Percentiles rank a stretch among this genome's conserved stretches.
phyloP scores from a whole-genome alignment of 2,113 vertebrate species.

The Nesogale talazaci region DNA sequence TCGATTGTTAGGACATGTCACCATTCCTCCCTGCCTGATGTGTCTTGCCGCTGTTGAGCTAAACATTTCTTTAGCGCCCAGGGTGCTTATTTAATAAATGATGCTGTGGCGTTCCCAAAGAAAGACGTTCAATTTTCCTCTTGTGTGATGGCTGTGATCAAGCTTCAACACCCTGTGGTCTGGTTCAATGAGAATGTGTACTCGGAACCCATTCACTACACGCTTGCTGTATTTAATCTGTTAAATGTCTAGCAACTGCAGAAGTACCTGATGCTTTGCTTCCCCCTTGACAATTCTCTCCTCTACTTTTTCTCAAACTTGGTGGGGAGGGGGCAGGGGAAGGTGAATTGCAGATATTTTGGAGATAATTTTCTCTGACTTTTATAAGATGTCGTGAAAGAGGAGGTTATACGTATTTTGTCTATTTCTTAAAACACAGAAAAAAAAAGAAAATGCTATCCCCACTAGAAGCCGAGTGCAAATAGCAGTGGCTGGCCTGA shows the following conservation, averaged over 20 bases:
- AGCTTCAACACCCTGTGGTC: slow-evolving; percentile 34
- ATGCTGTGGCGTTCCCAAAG: slow-evolving; percentile 57
- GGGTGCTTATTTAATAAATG: slow-evolving; percentile 76
- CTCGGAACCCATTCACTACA: slow-evolving; percentile 9
- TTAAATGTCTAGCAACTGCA: slow-evolving; percentile 21
- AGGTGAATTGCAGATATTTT: slow-evolving; percentile 35
- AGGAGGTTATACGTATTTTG: slow-evolving; percentile 39
- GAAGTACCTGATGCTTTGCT: slow-evolving; percentile 18
- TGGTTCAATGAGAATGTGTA: slow-evolving; percentile 49
- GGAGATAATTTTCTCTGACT: slow-evolving; percentile 47
- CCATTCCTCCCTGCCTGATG: slow-evolving; percentile 33
- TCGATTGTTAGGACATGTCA: slow-evolving; percentile 16
- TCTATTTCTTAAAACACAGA: not conserved
- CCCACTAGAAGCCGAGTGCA: not conserved
- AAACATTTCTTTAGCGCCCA: slow-evolving; percentile 61
- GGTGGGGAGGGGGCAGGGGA: not conserved
- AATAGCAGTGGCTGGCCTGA: slow-evolving; percentile 11
- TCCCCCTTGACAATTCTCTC: slow-evolving; percentile 27
- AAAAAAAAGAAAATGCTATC: not conserved
- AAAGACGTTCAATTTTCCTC: slow-evolving; percentile 71
- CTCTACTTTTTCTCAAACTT: not conserved
- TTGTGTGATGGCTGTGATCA: slow-evolving; percentile 55
- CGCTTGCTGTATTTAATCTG: slow-evolving; percentile 48
- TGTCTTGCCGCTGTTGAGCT: slow-evolving; percentile 51
- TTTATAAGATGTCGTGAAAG: slow-evolving; percentile 41